Base-by-base conservation (phyloP, 1,140 invertebrate species). In the Solenopsis fugax region DNA sequence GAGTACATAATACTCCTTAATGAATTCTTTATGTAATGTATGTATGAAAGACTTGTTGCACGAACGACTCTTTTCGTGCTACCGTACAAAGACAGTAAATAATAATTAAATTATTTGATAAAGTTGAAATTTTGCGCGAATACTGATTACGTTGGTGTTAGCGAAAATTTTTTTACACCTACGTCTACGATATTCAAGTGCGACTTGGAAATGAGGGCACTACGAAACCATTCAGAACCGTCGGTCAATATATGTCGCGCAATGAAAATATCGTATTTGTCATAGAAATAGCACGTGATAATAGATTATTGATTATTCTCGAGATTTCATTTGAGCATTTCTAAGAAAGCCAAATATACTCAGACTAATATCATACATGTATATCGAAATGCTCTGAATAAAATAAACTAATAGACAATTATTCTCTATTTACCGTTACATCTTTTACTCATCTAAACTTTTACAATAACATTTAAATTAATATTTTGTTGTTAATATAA, bases 21-120 rank as follows among this genome's bases (percentile, higher is more conserved):
- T 65, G 12, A 52, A 48, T 80, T 67, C 45, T 48, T 65, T 21
- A 37, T 45, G 45, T 76, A 76, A 76, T 78, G 12, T 50, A 64
- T 64, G 12, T 48, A 48, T 45, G 24, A 29, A 56, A 41, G 16
- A 81, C 77, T 81, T 81, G 77, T 81, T 81, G 77, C 62, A 24
- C 13, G 13, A 54, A 54, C 34, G 13, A 45, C 0, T 45, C 5
- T 24, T 34, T 21, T 48, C 48, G 0, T 21, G 13, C 29, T 9
- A 34, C 12, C 13, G 24, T 50, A 50, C 48, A 50, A 64, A 64
- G 6, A 56, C 13, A 10, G 1, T 18, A 21, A 48, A 48, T 62
- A 45, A n/a, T 78, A 48, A 48, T 64, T 48, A 18, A 77, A 48
- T 64, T 77, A n/a, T 45, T 37, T 45, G 5, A 45, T 29, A 77